Percentiles rank a stretch among this genome's conserved stretches.
phyloP scores from a whole-genome alignment of 2,888 invertebrate genomes.

The Conops quadrifasciatus region DNA sequence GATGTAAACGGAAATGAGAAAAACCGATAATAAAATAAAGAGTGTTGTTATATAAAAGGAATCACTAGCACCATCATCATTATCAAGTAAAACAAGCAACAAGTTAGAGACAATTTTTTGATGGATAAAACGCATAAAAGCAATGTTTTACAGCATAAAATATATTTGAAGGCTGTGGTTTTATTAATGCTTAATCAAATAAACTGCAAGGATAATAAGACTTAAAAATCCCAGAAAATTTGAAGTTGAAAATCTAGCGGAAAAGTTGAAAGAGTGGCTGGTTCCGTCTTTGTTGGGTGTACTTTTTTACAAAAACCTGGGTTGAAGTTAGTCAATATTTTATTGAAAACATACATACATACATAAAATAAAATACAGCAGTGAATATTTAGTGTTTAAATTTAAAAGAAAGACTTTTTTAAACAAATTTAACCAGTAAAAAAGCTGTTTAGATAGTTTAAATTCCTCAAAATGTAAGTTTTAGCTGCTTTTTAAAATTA shows the following conservation, averaged over 20 bases:
- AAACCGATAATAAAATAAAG: background rate
- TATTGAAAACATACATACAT: background rate
- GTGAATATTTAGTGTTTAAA: slow-evolving; percentile 11
- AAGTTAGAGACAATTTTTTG: slow-evolving; percentile 21
- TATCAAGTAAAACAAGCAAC: slow-evolving; percentile 17
- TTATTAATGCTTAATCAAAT: no score
- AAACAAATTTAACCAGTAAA: background rate
- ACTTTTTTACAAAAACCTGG: no score
- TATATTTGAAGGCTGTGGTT: no score
- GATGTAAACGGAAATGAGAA: background rate
- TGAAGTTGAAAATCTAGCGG: no score
- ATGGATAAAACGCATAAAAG: background rate
- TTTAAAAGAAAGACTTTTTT: background rate
- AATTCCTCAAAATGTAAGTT: background rate
- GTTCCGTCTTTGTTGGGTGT: no score
- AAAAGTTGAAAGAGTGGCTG: no score
- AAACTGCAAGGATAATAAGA: no score
- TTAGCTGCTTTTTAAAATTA: background rate
- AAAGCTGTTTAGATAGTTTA: background rate
- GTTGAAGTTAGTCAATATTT: background rate
- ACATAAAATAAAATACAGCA: background rate
- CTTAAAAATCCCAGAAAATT: no score
- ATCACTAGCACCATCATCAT: slow-evolving; percentile 1
- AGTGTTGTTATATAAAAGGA: no score
- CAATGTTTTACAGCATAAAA: no score